These are phyloP conservation scores for Corvus moneduloides DNA, from an alignment of 2,113 vertebrate species.

Conservation along the genomic window DNA sequence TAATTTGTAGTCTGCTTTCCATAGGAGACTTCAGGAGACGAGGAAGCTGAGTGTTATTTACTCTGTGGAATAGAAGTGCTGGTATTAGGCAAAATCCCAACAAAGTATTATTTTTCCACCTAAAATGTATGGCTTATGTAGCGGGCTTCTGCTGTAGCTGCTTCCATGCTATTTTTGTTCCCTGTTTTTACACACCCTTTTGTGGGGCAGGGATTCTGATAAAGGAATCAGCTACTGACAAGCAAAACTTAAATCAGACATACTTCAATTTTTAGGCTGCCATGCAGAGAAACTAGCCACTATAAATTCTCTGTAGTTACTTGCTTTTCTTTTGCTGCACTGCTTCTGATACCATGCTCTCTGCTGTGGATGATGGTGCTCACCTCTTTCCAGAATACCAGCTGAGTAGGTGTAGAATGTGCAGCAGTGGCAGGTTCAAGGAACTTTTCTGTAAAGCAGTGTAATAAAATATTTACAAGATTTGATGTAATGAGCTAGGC, in stretches of 20 bases:
- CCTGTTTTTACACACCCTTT: neutral
- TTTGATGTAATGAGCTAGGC: constrained; percentile 9
- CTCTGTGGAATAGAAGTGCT: neutral
- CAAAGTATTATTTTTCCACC: neutral
- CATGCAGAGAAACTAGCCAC: neutral
- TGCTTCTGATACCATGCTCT: neutral
- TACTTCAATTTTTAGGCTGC: neutral
- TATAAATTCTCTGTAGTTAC: neutral
- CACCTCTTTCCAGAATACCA: neutral
- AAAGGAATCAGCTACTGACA: neutral
- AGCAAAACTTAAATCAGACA: neutral
- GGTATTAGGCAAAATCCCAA: neutral
- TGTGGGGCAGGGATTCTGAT: neutral
- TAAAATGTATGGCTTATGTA: neutral
- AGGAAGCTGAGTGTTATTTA: neutral
- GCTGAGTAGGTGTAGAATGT: neutral
- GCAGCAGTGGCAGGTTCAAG: neutral
- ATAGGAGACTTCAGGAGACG: neutral
- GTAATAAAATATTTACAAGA: constrained; percentile 33
- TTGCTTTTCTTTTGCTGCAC: neutral
- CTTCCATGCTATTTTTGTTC: neutral
- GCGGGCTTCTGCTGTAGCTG: neutral
- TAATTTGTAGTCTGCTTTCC: neutral
- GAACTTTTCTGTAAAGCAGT: neutral
- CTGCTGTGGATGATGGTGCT: neutral